These are phyloP conservation scores for Stenopsyche tienmushanensis DNA, from an alignment of 1,140 invertebrate species.

Conservation along the genomic window DNA sequence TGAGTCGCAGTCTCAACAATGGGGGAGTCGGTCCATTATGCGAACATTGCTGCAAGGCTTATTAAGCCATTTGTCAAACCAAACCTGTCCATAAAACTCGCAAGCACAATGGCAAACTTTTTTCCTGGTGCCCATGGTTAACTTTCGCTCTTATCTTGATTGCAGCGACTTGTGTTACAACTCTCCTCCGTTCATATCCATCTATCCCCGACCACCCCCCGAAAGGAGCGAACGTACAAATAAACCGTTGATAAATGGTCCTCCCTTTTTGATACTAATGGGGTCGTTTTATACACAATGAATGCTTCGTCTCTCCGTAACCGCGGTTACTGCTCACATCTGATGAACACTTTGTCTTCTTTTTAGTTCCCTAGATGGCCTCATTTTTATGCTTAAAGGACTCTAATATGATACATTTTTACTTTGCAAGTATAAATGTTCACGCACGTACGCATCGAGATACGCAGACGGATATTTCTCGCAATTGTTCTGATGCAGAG, in stretches of 20 bases:
- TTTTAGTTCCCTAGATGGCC: background rate
- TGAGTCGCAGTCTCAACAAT: no score
- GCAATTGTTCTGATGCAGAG: no score
- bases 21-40: no score
- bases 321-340: conserved; percentile 23
- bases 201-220: background rate
- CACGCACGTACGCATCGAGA: no score
- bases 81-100: conserved; percentile 32
- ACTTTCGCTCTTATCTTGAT: conserved; percentile 32
- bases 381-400: background rate
- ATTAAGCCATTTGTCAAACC: conserved; percentile 40
- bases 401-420: no score
- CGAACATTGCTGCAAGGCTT: no score
- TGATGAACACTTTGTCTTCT: conserved; percentile 26
- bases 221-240: conserved; percentile 14
- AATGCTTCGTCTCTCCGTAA: background rate
- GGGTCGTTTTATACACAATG: conserved; percentile 36
- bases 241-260: conserved; percentile 27
- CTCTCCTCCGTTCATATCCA: background rate
- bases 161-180: background rate
- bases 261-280: conserved; percentile 25
- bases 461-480: no score
- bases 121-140: conserved; percentile 28
- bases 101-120: conserved; percentile 28
- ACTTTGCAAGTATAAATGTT: no score